Base-by-base conservation (phyloP, 2,888 invertebrate species). In the Beris chalybata region DNA sequence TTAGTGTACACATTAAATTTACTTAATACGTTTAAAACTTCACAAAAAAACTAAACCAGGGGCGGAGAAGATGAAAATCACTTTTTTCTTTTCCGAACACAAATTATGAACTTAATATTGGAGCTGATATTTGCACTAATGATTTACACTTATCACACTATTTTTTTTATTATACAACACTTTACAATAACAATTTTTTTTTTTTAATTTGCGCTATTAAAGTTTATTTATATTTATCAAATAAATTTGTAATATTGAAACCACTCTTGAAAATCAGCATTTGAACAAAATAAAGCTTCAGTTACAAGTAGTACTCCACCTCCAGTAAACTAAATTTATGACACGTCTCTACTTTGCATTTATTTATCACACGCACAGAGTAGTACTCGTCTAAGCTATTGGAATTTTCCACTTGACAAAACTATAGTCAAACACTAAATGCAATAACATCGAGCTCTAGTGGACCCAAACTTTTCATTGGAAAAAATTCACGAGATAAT, bases 321-420 rank as follows among this genome's bases (percentile, higher is more conserved):
- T 22, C 9, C 50, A 50, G 29, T 22, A 29, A 15, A 15, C 29
- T 50, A 9, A 15, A 29, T 48, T 31, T 31, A 31, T 15, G 45
- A 47, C 59, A 31, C 59, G 32, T 13, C 59, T 31, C 59, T 65
- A 59, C 45, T 65, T 65, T 67, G 53, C 65, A 58, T 59, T 57
- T 52, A 59, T 53, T 38, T 65, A 52, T 52, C 45, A 65, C 32
- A 54, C 48, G 54, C 53, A 15, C 59, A 52, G 15, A 45, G 48
- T 47, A 22, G 48, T 12, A 50, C 50, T 50, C 50, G 11, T 5
- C 29, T 15, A 50, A 50, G 29, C 38, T 50, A 31, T 68, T 65
- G 68, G 68, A 68, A 68, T 68, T 68, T 68, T 68, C 68, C 68
- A 68, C 61, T 68, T 65, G 32, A 56, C 55, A 47, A 38, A 52